Conservation (phyloP, 2,888 invertebrate species). For the Caenorhabditis wallacei region DNA sequence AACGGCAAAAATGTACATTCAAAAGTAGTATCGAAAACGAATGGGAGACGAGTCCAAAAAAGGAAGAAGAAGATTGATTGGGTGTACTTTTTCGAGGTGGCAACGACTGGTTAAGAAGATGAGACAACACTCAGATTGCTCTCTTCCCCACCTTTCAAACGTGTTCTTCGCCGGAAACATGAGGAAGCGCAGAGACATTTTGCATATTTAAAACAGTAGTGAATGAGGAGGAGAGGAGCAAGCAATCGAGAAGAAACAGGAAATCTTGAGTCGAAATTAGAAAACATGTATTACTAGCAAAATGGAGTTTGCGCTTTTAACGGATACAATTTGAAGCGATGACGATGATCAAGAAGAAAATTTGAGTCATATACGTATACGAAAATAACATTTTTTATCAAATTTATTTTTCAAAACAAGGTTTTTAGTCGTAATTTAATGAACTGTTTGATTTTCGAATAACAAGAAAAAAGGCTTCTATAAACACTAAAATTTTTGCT, state of each 20-base stretch:
- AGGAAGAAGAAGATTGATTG: conserved; percentile 42
- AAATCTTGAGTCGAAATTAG: conserved; percentile 47
- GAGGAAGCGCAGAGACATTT: conserved; percentile 36
- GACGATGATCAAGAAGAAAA: too few species aligned
- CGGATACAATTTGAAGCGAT: not conserved
- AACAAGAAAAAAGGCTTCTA: conserved; percentile 5
- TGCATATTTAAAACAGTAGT: conserved; percentile 51
- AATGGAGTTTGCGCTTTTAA: not conserved
- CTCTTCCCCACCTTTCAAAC: conserved; percentile 40
- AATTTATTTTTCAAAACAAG: too few species aligned
- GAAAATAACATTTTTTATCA: too few species aligned
- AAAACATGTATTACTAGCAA: conserved; percentile 2
- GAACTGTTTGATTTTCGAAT: not conserved
- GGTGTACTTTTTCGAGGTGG: conserved; percentile 47
- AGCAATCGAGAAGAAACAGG: conserved; percentile 30
- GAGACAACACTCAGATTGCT: conserved; percentile 11
- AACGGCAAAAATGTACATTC: conserved; percentile 47
- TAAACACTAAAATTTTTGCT: not conserved
- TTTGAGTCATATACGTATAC: too few species aligned
- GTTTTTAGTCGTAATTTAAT: not conserved
- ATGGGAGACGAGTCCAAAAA: conserved; percentile 7
- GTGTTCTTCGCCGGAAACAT: conserved; percentile 46
- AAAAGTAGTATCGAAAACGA: conserved; percentile 26
- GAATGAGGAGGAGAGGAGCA: conserved; percentile 13
- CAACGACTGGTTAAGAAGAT: conserved; percentile 9